These are phyloP conservation scores for Achatina immaculata DNA, from an alignment of 1,140 invertebrate genomes.

Conservation along the genomic window DNA sequence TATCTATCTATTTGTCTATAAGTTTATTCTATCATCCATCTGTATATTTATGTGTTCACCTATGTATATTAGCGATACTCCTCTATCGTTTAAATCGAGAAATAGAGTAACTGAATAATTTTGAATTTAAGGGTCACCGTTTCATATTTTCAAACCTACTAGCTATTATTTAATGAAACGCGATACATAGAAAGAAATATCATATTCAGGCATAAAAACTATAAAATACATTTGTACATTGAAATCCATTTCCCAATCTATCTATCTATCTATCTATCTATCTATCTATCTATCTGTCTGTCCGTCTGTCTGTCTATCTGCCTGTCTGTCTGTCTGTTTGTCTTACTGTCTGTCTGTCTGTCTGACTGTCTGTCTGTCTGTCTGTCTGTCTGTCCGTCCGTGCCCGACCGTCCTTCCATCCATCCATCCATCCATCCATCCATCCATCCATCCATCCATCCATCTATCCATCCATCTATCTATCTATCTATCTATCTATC, in stretches of 20 bases:
- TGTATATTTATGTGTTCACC: too few species aligned
- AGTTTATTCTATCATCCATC: too few species aligned
- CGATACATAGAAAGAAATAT: background rate
- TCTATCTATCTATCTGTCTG: too few species aligned
- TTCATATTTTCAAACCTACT: too few species aligned
- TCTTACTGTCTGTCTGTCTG: slow-evolving; percentile 21
- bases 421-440: slow-evolving; percentile 2
- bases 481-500: slow-evolving; percentile 4
- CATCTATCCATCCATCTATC: too few species aligned
- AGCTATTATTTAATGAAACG: too few species aligned
- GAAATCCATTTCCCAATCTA: background rate
- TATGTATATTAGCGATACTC: too few species aligned
- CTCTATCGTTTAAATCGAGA: too few species aligned
- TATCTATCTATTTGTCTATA: background rate
- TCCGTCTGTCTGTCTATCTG: too few species aligned
- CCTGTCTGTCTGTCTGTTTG: slow-evolving; percentile 19
- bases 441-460: background rate
- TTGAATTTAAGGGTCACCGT: too few species aligned
- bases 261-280: slow-evolving; percentile 4
- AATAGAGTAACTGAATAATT: too few species aligned
- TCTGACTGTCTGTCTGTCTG: slow-evolving; percentile 1
- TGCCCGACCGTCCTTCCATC: background rate
- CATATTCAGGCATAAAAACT: background rate
- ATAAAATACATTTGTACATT: background rate
- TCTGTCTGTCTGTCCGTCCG: background rate